Evolutionary conservation across 1,140 invertebrate genomes (phyloP).

Genomic region (Chelonus insularis): DNA sequence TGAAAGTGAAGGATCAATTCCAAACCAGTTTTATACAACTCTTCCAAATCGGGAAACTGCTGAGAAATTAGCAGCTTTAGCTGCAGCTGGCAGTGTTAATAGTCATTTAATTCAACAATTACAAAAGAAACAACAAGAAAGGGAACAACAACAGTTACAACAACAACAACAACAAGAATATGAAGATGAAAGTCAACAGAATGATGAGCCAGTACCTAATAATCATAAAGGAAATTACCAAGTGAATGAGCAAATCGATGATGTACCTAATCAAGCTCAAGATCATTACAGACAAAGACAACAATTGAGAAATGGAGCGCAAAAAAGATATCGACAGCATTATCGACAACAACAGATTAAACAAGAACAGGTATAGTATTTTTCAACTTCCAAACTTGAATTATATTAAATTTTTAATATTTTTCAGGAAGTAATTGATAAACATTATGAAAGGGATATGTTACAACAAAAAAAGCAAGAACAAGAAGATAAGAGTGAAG

Average conservation of each 20-base stretch:
- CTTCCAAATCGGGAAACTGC: conserved; percentile 60
- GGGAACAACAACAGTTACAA: conserved; percentile 32
- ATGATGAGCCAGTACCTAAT: conserved; percentile 14
- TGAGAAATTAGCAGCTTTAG: conserved; percentile 60
- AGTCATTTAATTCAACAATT: conserved; percentile 48
- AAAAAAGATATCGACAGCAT: conserved; percentile 27
- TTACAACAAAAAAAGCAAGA: conserved; percentile 32
- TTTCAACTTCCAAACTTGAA: too few relatives aligned
- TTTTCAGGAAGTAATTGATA: conserved; percentile 24
- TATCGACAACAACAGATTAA: conserved; percentile 27
- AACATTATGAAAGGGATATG: conserved; percentile 25
- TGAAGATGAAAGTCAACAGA: conserved; percentile 18
- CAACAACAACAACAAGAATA: conserved; percentile 10
- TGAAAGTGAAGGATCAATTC: conserved; percentile 26
- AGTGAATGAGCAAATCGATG: conserved; percentile 23
- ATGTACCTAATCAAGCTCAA: conserved; percentile 7
- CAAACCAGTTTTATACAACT: conserved; percentile 54
- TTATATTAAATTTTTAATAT: too few relatives aligned
- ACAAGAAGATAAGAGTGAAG: conserved; percentile 26
- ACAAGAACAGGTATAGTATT: conserved; percentile 30
- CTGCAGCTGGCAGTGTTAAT: conserved; percentile 60
- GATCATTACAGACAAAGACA: conserved; percentile 3
- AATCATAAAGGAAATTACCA: conserved; percentile 21
- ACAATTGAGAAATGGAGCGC: conserved; percentile 5
- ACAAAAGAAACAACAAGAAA: conserved; percentile 41